Evolutionary conservation across 2,797 vertebrate species (phyloP), one percentile per base, ranked within the genome.

Genomic region (Poliocrania exsul): DNA sequence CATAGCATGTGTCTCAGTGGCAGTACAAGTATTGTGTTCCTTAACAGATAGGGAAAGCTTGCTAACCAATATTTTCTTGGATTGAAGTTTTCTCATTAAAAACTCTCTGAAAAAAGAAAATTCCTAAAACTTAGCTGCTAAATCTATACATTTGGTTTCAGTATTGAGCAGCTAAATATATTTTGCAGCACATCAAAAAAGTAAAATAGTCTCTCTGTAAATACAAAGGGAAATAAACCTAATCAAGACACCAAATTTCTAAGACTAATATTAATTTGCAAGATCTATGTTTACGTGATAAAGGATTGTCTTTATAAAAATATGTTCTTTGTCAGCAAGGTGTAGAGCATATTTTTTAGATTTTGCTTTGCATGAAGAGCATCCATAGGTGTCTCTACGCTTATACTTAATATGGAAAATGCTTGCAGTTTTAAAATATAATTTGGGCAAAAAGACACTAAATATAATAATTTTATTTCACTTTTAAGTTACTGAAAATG

Each of bases 401-500:
- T 95, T 94, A 88, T 54, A 77, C 12, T 91, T 92, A 88, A 26
- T 80, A 87, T 69, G 60, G 58, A 72, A 44, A 90, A 40, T 77
- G 53, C 9, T 91, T 97, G 62, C 33, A 86, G 65, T 96, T 95
- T 90, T 54, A 83, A 96, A 95, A 95, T 81, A 90, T 57, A 80
- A 95, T 89, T 82, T 86, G 70, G 58, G 56, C n/a, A 94, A 92
- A 90, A 5, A 73, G 62, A 94, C 56, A 77, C 75, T 84, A 93
- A 92, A 77, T 80, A 50, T 57, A 93, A 91, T 26, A 91, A 92
- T 90, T 96, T 91, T 86, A 47, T 93, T 96, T 97, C 89, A 92
- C 60, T 85, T 97, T 96, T 92, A 95, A 92, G 81, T 90, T 96
- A 79, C 86, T 95, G 46, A 90, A 96, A 96, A 96, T 95, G 61